These are phyloP conservation scores for Alsophila aescularia DNA, from an alignment of 2,888 invertebrate genomes.

Conservation along the genomic window DNA sequence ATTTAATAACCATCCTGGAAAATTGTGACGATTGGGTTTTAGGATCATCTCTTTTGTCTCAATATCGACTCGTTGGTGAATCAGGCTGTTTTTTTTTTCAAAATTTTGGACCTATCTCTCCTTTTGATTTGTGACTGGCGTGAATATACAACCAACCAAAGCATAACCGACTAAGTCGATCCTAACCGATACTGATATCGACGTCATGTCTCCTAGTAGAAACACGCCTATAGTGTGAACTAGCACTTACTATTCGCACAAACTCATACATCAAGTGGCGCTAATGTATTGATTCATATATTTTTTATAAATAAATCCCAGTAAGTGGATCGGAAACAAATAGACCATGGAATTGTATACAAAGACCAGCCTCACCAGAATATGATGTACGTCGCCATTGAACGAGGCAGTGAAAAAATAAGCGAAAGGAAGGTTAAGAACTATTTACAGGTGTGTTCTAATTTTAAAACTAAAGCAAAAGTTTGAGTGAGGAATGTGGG, in stretches of 20 bases:
- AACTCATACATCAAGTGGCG: constrained; percentile 12
- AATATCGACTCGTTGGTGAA: neutral
- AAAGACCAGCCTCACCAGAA: constrained; percentile 17
- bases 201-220: no score
- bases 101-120: no score
- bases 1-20: neutral
- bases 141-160: no score
- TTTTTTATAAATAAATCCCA: constrained; percentile 28
- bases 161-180: no score
- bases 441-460: constrained; percentile 16
- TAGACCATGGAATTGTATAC: constrained; percentile 26
- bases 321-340: constrained; percentile 30
- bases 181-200: no score
- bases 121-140: no score
- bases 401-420: constrained; percentile 26
- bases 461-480: neutral
- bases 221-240: no score
- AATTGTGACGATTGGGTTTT: neutral
- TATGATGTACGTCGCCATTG: constrained; percentile 28
- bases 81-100: no score
- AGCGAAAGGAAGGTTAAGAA: constrained; percentile 13
- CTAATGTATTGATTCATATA: constrained; percentile 19
- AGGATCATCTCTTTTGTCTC: neutral
- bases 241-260: constrained; percentile 1
- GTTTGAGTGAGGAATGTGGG: neutral